Conservation (phyloP, 30 jellyfish, hydroid and myxozoan species). For the Aurelia aurita region DNA sequence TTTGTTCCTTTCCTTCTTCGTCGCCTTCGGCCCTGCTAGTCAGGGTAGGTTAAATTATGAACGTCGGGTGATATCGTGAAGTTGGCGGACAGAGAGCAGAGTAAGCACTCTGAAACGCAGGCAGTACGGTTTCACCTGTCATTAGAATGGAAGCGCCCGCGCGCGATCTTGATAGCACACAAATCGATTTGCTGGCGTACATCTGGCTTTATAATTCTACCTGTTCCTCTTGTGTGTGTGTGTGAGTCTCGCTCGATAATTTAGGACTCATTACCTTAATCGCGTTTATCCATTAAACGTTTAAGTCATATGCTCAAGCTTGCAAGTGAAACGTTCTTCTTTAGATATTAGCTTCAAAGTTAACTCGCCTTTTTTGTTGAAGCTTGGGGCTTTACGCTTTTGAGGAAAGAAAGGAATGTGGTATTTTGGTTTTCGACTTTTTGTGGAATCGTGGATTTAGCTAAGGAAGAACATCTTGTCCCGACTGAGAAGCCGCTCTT, state of each 20-base stretch:
- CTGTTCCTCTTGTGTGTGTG: slow-evolving; percentile 25
- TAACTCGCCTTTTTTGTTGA: too few species aligned
- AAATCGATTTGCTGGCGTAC: slow-evolving; percentile 18
- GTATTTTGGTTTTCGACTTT: slow-evolving; percentile 25
- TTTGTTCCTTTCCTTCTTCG: too few species aligned
- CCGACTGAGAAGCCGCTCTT: slow-evolving; percentile 39
- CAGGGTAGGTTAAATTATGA: too few species aligned
- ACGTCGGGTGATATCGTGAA: too few species aligned
- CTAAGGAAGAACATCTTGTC: slow-evolving; percentile 29
- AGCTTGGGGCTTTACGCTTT: too few species aligned
- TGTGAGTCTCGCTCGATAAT: slow-evolving; percentile 12
- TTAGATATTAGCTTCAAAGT: too few species aligned
- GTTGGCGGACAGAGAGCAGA: too few species aligned
- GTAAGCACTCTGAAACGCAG: too few species aligned
- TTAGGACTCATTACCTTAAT: slow-evolving; percentile 43
- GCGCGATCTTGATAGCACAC: slow-evolving; percentile 27
- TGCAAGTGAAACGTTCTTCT: neutral
- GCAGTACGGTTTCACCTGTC: too few species aligned
- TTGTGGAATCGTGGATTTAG: slow-evolving; percentile 52
- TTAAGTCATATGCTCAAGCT: neutral
- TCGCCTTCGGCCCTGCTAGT: too few species aligned
- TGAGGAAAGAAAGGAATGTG: neutral
- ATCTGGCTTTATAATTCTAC: slow-evolving; percentile 42
- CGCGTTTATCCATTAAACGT: slow-evolving; percentile 38
- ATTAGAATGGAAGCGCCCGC: too few species aligned